Base-by-base conservation (phyloP, 1,140 invertebrate genomes). In the Cotesia typhae region DNA sequence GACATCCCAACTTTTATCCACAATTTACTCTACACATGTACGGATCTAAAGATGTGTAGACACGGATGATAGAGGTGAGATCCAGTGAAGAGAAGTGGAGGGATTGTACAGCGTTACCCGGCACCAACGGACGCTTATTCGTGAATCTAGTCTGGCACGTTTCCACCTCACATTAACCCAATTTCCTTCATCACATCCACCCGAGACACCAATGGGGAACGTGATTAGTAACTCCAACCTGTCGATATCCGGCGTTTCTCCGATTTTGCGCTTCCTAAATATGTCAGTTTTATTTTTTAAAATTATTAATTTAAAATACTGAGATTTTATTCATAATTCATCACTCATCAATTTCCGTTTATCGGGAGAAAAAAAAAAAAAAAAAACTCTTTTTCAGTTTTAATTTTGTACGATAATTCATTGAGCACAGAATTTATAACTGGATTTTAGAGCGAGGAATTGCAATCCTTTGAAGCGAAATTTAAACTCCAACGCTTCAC, bases 141-240 rank as follows among this genome's bases (percentile, higher is more conserved):
- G 63, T 75, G 74, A 81, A 82, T 72, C 74, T 76, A 72, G 74
- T 79, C 78, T 83, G 80, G 79, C 80, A 83, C 74, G 77, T 80
- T 79, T 82, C 78, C 80, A 84, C 78, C 74, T 77, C 76, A 74
- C 76, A 82, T 84, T 81, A 82, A 82, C 82, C 82, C 76, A 83
- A 82, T 83, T 84, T 79, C 68, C 76, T 76, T 60, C 59, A 66
- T 70, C 6, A 59, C 28, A 20, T 67, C 38, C 67, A 61, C 51
- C 61, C 53, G 51, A 61, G 71, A 20, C 74, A 76, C 63, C 35
- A 47, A 38, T 60, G 65, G 35, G 74, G 51, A 69, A 74, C 72
- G 55, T 74, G 66, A 77, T 77, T 78, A 77, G 67, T 75, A 72
- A 76, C 74, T 78, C 64, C 67, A 68, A 70, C 64, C 57, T 76